Conservation (phyloP, 1,140 invertebrate species). For the Drosophila orosa region DNA sequence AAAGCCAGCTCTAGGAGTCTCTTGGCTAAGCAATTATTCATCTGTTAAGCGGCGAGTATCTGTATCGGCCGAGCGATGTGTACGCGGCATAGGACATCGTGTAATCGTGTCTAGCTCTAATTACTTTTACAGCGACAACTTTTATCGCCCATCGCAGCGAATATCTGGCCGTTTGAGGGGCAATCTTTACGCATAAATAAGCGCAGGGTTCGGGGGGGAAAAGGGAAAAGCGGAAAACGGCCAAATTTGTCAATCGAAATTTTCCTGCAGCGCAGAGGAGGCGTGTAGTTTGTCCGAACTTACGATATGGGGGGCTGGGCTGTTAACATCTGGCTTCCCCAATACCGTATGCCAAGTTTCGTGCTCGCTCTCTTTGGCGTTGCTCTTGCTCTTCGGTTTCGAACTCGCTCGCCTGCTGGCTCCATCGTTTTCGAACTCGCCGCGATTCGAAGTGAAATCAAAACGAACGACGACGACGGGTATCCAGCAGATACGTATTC, state of each 20-base stretch:
- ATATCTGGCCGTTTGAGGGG: conserved; percentile 43
- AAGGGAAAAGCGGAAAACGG: not conserved
- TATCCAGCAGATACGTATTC: conserved; percentile 80
- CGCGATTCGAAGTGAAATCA: conserved; percentile 64
- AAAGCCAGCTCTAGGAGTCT: not conserved
- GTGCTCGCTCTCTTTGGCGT: conserved; percentile 18
- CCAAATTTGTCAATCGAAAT: conserved; percentile 50
- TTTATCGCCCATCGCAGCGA: conserved; percentile 54
- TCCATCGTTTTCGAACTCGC: conserved; percentile 35
- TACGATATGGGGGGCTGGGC: conserved; percentile 34
- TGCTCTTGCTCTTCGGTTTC: conserved; percentile 20
- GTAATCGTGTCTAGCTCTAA: conserved; percentile 54
- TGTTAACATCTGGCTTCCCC: conserved; percentile 17
- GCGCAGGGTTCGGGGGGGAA: not conserved
- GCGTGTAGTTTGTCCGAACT: conserved; percentile 11
- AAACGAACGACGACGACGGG: conserved; percentile 53
- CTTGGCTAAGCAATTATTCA: conserved; percentile 42
- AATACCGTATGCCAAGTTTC: conserved; percentile 67
- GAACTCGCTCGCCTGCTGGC: conserved; percentile 5
- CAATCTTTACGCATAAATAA: conserved; percentile 62
- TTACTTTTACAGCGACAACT: conserved; percentile 57
- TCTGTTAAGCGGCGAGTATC: conserved; percentile 36
- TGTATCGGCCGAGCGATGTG: conserved; percentile 8
- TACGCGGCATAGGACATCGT: conserved; percentile 20
- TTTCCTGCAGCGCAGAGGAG: conserved; percentile 2